Conservation (phyloP, 2,888 invertebrate genomes). For the Zygaena filipendulae region DNA sequence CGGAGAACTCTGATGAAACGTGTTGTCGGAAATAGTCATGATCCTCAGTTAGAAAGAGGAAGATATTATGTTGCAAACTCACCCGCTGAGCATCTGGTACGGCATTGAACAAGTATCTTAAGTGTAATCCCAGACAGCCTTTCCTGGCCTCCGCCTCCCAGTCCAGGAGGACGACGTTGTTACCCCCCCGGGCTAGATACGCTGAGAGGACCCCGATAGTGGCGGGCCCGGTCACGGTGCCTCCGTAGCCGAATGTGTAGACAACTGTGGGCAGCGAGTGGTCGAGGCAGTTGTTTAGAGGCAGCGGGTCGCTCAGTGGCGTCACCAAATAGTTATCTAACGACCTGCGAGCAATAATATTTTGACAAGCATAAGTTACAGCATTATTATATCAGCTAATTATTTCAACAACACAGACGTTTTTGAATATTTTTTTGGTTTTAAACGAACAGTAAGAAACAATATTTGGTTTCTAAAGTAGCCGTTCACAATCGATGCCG, state of each 20-base stretch:
- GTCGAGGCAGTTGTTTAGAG: slow-evolving; percentile 34
- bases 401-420: too few relatives aligned
- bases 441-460: too few relatives aligned
- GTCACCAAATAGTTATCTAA: slow-evolving; percentile 29
- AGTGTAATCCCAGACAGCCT: slow-evolving; percentile 35
- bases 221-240: slow-evolving; percentile 38
- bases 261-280: slow-evolving; percentile 34
- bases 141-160: slow-evolving; percentile 55
- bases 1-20: too few relatives aligned
- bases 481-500: too few relatives aligned
- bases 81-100: slow-evolving; percentile 51
- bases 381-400: too few relatives aligned
- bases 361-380: too few relatives aligned
- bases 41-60: too few relatives aligned
- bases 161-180: slow-evolving; percentile 48
- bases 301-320: slow-evolving; percentile 27
- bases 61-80: slow-evolving; percentile 12
- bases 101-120: slow-evolving; percentile 43
- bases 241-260: slow-evolving; percentile 55
- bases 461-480: too few relatives aligned
- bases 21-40: too few relatives aligned
- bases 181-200: slow-evolving; percentile 39
- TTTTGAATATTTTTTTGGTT: too few relatives aligned
- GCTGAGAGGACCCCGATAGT: slow-evolving; percentile 42
- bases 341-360: slow-evolving; percentile 34